These are phyloP conservation scores for Drosophila cardini DNA, from an alignment of 1,140 invertebrate species.

Conservation along the genomic window DNA sequence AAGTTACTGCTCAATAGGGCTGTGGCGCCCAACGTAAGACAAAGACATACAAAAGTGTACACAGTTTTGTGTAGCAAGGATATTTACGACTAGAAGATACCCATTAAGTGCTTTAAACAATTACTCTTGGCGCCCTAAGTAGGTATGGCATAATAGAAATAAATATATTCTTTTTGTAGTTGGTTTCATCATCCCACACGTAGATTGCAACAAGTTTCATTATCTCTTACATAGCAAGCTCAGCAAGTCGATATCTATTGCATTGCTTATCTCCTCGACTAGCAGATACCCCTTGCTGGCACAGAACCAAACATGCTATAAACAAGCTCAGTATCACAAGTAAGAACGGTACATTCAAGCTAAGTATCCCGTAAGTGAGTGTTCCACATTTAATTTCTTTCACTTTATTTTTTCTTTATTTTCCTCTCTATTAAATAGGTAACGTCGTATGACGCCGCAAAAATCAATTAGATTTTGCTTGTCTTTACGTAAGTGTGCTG, in stretches of 20 bases:
- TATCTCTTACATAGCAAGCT: no score
- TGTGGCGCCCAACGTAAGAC: no score
- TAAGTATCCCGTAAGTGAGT: constrained; percentile 1
- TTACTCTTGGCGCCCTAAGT: no score
- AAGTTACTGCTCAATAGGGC: no score
- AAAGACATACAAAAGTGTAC: no score
- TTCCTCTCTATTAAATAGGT: constrained; percentile 23
- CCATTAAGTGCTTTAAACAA: no score
- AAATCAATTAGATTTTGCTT: constrained; percentile 48
- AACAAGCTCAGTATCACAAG: no score
- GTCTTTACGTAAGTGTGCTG: constrained; percentile 41
- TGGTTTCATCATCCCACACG: neutral
- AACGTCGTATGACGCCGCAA: constrained; percentile 23
- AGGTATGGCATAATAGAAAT: no score
- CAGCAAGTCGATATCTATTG: no score
- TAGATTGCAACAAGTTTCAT: neutral
- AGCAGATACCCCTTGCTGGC: neutral
- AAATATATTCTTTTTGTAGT: no score
- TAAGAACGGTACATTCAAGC: constrained; percentile 7
- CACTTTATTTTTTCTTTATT: constrained; percentile 12
- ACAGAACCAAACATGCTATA: neutral
- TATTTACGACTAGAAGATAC: neutral
- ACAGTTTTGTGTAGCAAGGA: neutral
- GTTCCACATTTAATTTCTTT: constrained; percentile 38
- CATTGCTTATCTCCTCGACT: neutral